Percentiles rank a stretch among this genome's conserved stretches.
Conservation (phyloP, 2,113 vertebrate genomes). For the Connochaetes taurinus region DNA sequence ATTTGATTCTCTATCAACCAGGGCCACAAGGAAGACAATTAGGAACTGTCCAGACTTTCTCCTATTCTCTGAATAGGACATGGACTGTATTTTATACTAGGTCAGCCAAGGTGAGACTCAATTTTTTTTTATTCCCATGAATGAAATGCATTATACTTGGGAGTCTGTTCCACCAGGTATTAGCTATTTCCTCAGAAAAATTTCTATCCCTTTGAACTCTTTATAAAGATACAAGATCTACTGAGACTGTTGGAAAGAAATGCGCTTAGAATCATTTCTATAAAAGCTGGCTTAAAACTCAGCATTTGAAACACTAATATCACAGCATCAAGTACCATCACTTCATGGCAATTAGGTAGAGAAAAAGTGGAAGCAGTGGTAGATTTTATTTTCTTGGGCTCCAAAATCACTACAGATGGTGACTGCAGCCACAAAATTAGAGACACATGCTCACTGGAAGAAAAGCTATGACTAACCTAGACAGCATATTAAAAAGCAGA, state of each 20-base stretch:
- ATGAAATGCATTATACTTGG: not conserved
- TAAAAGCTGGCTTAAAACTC: not conserved
- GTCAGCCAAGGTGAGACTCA: not conserved
- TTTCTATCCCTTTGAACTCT: not conserved
- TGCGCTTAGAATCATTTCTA: not conserved
- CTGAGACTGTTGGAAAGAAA: not conserved
- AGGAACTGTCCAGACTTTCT: not conserved
- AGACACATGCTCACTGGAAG: not conserved
- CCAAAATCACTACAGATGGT: not conserved
- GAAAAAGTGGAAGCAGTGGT: not conserved
- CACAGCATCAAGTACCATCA: not conserved
- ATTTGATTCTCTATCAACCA: not conserved
- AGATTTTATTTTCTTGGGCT: not conserved
- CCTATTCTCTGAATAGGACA: not conserved
- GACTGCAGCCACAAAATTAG: not conserved
- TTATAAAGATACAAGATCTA: not conserved
- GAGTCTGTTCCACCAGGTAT: not conserved
- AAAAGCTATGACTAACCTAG: not conserved
- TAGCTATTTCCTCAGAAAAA: not conserved
- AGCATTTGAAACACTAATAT: not conserved
- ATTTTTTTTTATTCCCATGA: not conserved
- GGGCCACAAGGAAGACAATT: not conserved
- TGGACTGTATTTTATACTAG: not conserved
- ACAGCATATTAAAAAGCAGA: not conserved
- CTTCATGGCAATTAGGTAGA: not conserved